Evolutionary conservation across 2,797 vertebrate species (phyloP), one percentile per base, ranked within the genome.

Genomic region (Lacerta viridis): DNA sequence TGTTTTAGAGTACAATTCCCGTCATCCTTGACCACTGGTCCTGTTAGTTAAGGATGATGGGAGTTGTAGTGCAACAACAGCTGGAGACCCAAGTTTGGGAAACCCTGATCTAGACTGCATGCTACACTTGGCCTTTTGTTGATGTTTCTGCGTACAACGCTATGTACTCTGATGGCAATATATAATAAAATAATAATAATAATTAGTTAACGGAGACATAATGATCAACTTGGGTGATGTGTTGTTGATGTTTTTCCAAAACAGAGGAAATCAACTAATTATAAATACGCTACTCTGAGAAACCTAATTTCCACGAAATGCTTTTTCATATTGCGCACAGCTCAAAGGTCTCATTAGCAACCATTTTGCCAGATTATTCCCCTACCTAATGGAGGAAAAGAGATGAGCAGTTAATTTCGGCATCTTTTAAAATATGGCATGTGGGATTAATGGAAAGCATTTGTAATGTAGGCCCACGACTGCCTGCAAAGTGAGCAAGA

Each of bases 161-260:
- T 29, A 39, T 39, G 33, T 64, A 20, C 25, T 11, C 25, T 76
- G 72, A n/a, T 29, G 36, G 36, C 27, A 27, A 50, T 59, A 25
- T 27, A 43, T 17, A 39, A 43, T 17, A 39, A 74, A 84, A 72
- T 18, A 84, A 84, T 33, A 50, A 72, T 33, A 50, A 36, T 27
- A 93, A 94, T 95, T 93, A 93, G 92, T 93, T 92, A 90, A 94
- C 90, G 91, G 92, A 93, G 90, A 46, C 91, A 90, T 87, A 17
- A 5, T 0, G 87, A 92, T 85, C 76, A 80, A 41, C 50, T 75
- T 84, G 50, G 71, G 23, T 41, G 36, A 75, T 39, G 33, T 29
- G 50, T 55, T 4, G 46, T 1, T 0, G 20, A 50, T 23, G 18
- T 91, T 88, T 46, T 80, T 29, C 33, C 91, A 1, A 0, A 36